Evolutionary conservation across 2,888 invertebrate species (phyloP), one percentile per base, ranked within the genome.

Genomic region (Troides aeacus): DNA sequence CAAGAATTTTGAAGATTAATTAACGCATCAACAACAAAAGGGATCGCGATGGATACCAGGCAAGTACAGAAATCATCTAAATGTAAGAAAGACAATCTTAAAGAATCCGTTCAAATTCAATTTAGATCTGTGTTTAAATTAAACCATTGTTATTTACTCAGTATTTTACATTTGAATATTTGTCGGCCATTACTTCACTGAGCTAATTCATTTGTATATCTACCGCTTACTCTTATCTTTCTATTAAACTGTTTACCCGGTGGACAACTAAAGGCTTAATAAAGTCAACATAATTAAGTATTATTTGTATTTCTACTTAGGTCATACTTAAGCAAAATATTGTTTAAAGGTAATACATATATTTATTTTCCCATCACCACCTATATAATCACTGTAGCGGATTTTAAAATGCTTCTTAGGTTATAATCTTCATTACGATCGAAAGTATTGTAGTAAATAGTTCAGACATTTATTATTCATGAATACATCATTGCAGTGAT

Each of bases 41-140:
- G 68, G 36, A 75, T 76, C 81, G 81, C 77, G 76, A 92, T 92
- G 92, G 90, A 91, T 75, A 81, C 88, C 75, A 87, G 90, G 92
- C 79, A 78, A 80, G 79, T 79, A 58, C n/a, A 58, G 2, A 58
- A 24, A 58, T 15, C 23, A 1, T 15, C 2, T 23, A 12, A 23
- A 58, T 24, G 23, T n/a, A 58, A 46, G 10, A 23, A 58, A 23
- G 6, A 23, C 21, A 10, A 15, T 30, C 30, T 2, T 30, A 58
- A 1, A 58, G 1, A 12, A 58, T 23, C 23, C 6, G 5, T 8
- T 12, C 12, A 15, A 23, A 10, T 58, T 58, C 23, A 4, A 10
- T 58, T 53, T 58, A n/a, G 60, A 53, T 53, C 24, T 59, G n/a
- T 53, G 23, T 60, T 59, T 59, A 64, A 59, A 36, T 68, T 53